Percentiles rank a stretch among this genome's conserved stretches.
Evolutionary conservation across 2,797 vertebrate species (phyloP).

Genomic region (Anas capensis): DNA sequence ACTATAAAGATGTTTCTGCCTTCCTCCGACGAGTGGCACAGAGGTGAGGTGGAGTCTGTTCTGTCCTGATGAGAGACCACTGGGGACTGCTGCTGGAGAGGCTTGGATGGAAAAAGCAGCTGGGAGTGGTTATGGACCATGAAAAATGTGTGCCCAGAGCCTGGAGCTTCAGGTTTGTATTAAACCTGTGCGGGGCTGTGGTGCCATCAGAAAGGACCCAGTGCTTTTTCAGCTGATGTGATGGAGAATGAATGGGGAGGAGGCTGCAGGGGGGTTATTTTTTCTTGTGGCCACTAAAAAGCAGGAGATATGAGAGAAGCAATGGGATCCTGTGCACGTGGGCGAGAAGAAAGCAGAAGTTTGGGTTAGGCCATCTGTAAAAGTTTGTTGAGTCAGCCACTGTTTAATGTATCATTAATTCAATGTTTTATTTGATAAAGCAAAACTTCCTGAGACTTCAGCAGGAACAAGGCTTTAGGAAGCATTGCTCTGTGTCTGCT

Average conservation of each 20-base stretch:
- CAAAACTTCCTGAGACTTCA: background rate
- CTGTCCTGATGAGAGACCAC: background rate
- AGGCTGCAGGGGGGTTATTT: background rate
- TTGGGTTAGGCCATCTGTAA: background rate
- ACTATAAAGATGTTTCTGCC: background rate
- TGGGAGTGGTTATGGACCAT: background rate
- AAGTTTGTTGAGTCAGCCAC: background rate
- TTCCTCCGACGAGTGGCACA: background rate
- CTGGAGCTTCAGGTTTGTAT: background rate
- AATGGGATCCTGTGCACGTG: background rate
- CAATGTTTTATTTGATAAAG: background rate
- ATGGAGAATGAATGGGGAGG: background rate
- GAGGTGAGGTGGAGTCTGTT: background rate
- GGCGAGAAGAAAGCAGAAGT: background rate
- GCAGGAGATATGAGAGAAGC: background rate
- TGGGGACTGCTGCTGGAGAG: background rate
- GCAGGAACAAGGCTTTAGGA: background rate
- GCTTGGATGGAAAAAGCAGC: background rate
- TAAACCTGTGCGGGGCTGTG: background rate
- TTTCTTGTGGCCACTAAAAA: background rate
- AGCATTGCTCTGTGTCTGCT: background rate
- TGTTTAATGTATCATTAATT: background rate
- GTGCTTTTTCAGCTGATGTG: background rate
- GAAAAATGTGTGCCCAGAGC: background rate
- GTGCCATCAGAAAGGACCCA: background rate